A percentile compares a stretch with the other conserved stretches of the same genome.
Conservation (phyloP, 1,140 invertebrate species). For the Pogonomyrmex barbatus region DNA sequence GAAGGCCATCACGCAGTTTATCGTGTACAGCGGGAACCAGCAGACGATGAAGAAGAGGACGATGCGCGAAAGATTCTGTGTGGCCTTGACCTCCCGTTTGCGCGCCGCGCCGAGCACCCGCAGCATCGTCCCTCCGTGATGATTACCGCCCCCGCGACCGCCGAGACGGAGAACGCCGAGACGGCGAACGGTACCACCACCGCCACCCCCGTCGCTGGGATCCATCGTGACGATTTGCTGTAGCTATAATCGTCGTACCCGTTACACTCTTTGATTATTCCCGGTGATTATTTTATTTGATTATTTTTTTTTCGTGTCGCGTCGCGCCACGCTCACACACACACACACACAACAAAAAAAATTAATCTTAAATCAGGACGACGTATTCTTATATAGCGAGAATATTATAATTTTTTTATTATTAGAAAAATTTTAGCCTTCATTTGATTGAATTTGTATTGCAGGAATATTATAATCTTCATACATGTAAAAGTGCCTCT, state of each 20-base stretch:
- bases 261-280: constrained; percentile 43
- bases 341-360: too few species aligned
- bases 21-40: constrained; percentile 96
- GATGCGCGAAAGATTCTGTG: constrained; percentile 95
- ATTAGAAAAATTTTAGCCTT: too few species aligned
- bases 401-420: too few species aligned
- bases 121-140: constrained; percentile 88
- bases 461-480: too few species aligned
- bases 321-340: too few species aligned
- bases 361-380: too few species aligned
- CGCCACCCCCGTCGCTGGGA: constrained; percentile 77
- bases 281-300: not conserved
- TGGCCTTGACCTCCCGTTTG: constrained; percentile 95
- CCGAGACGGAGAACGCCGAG: not conserved
- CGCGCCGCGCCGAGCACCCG: constrained; percentile 92
- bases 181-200: constrained; percentile 20
- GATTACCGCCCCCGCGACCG: not conserved
- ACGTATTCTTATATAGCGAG: too few species aligned
- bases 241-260: constrained; percentile 80
- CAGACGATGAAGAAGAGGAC: constrained; percentile 96
- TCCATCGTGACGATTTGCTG: constrained; percentile 88
- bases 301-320: not conserved
- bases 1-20: constrained; percentile 95
- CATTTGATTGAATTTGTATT: too few species aligned
- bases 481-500: too few species aligned